These are phyloP conservation scores for Leptestheria dahalacensis DNA, from an alignment of 1,140 invertebrate genomes.

Conservation along the genomic window DNA sequence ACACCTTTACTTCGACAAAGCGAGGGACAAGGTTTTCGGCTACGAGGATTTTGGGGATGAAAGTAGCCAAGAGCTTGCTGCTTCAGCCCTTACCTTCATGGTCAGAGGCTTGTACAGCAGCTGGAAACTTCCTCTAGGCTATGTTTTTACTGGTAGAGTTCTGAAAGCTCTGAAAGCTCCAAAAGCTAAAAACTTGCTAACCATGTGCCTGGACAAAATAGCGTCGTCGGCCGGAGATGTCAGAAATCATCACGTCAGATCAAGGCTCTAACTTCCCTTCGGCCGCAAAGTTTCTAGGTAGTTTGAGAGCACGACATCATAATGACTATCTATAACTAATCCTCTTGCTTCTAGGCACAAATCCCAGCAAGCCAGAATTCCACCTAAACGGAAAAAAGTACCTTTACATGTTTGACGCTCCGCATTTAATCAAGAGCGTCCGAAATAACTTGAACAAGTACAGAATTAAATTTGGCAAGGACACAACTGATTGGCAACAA, in stretches of 20 bases:
- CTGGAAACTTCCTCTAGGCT: not conserved
- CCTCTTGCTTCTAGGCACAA: not conserved
- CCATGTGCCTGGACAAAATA: not conserved
- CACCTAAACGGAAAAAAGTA: not conserved
- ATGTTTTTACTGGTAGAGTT: not conserved
- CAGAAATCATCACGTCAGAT: not conserved
- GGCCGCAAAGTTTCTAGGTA: not conserved
- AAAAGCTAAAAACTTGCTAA: not conserved
- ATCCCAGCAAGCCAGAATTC: not conserved
- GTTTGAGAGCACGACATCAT: not conserved
- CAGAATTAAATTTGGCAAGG: not conserved
- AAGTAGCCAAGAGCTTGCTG: too few species aligned
- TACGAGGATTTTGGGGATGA: too few species aligned
- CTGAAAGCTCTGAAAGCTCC: not conserved
- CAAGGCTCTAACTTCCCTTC: not conserved
- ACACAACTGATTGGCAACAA: not conserved
- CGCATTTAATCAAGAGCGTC: not conserved
- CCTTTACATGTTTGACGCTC: not conserved
- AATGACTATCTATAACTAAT: not conserved
- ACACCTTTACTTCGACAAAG: not conserved
- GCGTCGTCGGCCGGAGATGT: not conserved
- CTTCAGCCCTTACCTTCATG: not conserved
- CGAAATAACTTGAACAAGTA: not conserved
- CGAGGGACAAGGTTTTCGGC: not conserved
- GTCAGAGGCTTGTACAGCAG: not conserved